These are phyloP conservation scores for Anarrhichthys ocellatus DNA, from an alignment of 2,113 vertebrate genomes.

Conservation along the genomic window DNA sequence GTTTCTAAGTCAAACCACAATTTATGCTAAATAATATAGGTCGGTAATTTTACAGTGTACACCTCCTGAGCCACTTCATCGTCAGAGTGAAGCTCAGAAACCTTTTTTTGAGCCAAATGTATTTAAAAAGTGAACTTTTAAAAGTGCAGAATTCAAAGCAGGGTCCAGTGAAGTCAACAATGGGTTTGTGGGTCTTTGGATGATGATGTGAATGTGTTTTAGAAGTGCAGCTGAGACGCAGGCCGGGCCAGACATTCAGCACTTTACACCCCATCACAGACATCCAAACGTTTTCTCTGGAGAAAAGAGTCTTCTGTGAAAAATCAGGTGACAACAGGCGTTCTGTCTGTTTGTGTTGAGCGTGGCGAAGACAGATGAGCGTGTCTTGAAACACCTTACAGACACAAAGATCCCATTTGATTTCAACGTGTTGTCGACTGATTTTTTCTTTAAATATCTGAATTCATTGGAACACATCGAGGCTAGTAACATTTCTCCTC, in stretches of 20 bases:
- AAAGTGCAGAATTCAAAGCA: conserved; percentile 13
- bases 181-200: conserved; percentile 33
- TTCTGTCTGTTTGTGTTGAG: conserved; percentile 6
- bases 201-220: conserved; percentile 81
- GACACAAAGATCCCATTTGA: conserved; percentile 6
- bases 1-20: neutral
- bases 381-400: conserved; percentile 5
- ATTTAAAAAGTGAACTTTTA: conserved; percentile 31
- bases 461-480: conserved; percentile 12
- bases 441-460: conserved; percentile 42
- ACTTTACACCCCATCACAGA: conserved; percentile 77
- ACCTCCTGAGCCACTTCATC: neutral
- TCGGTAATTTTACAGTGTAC: neutral
- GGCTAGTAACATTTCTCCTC: neutral
- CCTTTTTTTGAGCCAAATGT: neutral
- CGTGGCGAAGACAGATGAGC: neutral
- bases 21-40: neutral
- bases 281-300: neutral
- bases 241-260: conserved; percentile 83
- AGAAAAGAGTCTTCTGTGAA: conserved; percentile 88
- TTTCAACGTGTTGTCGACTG: neutral
- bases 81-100: neutral
- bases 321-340: conserved; percentile 66
- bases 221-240: conserved; percentile 76
- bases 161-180: conserved; percentile 41